Evolutionary conservation across 2,888 invertebrate genomes (phyloP).

Genomic region (Apodemia hepburni): DNA sequence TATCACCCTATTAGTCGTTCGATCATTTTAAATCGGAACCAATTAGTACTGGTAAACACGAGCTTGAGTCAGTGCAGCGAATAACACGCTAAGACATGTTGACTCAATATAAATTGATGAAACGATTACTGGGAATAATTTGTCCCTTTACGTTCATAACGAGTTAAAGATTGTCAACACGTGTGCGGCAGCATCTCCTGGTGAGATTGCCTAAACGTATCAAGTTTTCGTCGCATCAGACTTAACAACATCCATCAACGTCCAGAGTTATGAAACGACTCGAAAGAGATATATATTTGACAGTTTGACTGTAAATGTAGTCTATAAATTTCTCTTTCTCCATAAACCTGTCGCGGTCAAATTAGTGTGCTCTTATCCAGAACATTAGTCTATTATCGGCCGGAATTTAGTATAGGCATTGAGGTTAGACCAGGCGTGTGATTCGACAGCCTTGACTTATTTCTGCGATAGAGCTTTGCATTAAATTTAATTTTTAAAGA

Average conservation of each 20-base stretch:
- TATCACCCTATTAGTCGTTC: neutral
- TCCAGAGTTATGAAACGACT: conserved; percentile 60
- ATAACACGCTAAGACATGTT: neutral
- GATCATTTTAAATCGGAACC: neutral
- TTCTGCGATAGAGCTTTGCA: neutral
- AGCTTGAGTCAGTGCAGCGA: neutral
- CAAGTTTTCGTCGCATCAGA: conserved; percentile 41
- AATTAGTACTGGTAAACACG: neutral
- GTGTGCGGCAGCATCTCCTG: conserved; percentile 50
- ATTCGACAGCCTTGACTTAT: neutral
- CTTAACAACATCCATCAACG: conserved; percentile 58
- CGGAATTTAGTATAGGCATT: conserved; percentile 11
- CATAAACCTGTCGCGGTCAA: neutral
- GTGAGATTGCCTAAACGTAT: conserved; percentile 58
- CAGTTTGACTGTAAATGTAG: conserved; percentile 43
- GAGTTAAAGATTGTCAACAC: conserved; percentile 70
- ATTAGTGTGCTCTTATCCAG: conserved; percentile 11
- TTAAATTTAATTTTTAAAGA: neutral
- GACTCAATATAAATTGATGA: conserved; percentile 13
- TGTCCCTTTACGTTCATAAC: conserved; percentile 54
- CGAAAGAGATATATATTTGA: conserved; percentile 55
- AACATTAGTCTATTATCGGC: conserved; percentile 13
- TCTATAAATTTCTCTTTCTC: conserved; percentile 34
- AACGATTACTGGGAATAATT: conserved; percentile 59
- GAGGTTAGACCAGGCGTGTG: conserved; percentile 8